Conservation (phyloP, 2,113 vertebrate species). For the Rhombomys opimus region DNA sequence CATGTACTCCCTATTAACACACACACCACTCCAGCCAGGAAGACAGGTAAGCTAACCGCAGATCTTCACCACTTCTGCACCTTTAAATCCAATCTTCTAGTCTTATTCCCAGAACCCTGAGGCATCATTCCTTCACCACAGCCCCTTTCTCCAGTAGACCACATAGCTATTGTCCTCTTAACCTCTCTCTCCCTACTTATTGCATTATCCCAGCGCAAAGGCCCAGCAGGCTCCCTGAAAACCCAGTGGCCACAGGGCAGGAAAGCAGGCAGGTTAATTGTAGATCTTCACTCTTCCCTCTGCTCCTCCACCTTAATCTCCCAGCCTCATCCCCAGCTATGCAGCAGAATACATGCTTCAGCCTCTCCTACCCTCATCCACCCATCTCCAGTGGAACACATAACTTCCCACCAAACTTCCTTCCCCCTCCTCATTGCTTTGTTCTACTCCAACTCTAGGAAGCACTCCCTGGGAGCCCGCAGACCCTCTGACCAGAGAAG, state of each 20-base stretch:
- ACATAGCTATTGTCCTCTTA: not conserved
- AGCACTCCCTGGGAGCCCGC: not conserved
- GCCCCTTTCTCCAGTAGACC: not conserved
- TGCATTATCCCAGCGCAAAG: not conserved
- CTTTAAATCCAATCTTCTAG: not conserved
- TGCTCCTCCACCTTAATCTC: not conserved
- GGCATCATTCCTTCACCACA: not conserved
- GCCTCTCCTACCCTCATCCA: not conserved
- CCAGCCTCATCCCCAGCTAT: not conserved
- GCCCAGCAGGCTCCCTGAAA: not conserved
- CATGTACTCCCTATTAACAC: not conserved
- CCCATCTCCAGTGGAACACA: not conserved
- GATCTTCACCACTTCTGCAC: not conserved
- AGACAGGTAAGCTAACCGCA: not conserved
- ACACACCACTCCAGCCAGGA: not conserved
- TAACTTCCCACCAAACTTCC: not conserved
- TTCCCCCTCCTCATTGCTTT: too few relatives aligned
- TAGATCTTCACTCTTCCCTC: not conserved
- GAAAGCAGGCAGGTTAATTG: not conserved
- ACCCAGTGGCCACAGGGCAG: not conserved
- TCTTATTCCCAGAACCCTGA: not conserved
- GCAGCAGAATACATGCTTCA: not conserved
- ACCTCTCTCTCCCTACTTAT: not conserved
- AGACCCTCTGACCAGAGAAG: not conserved
- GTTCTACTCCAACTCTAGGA: not conserved